A percentile compares a stretch with the other conserved stretches of the same genome.
Evolutionary conservation across 2,113 vertebrate species (phyloP).

Genomic region (Lasiurus borealis): DNA sequence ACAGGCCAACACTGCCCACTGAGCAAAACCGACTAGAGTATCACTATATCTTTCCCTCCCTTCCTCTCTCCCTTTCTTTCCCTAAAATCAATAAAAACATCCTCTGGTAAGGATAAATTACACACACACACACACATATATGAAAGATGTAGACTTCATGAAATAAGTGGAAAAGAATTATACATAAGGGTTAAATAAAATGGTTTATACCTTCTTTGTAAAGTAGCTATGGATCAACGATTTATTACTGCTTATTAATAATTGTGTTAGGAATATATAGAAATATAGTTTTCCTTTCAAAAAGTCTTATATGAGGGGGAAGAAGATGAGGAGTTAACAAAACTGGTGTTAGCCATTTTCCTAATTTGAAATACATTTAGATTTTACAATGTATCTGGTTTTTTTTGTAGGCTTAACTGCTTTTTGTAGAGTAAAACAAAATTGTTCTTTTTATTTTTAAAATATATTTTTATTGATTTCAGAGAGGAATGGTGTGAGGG

Average conservation of each 20-base stretch:
- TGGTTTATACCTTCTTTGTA: neutral
- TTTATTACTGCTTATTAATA: conserved; percentile 30
- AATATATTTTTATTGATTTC: no score
- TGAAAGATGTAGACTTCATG: neutral
- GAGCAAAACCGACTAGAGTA: no score
- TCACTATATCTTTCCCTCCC: no score
- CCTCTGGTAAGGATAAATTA: neutral
- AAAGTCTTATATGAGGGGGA: neutral
- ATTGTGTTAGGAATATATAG: neutral
- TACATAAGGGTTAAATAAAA: neutral
- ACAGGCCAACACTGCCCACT: no score
- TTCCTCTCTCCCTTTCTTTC: neutral
- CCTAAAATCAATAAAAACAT: neutral
- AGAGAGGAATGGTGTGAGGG: no score
- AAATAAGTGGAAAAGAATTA: conserved; percentile 21
- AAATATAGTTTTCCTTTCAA: conserved; percentile 11
- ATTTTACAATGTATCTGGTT: neutral
- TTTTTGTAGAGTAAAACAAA: neutral
- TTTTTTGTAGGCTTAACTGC: neutral
- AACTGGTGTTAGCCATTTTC: conserved; percentile 11
- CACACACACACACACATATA: neutral
- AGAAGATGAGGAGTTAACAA: neutral
- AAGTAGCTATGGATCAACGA: conserved; percentile 34
- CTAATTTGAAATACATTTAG: conserved; percentile 50
- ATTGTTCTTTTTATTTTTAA: neutral